phyloP scores from a whole-genome alignment of 2,888 invertebrate species.

The Eilema caniola region DNA sequence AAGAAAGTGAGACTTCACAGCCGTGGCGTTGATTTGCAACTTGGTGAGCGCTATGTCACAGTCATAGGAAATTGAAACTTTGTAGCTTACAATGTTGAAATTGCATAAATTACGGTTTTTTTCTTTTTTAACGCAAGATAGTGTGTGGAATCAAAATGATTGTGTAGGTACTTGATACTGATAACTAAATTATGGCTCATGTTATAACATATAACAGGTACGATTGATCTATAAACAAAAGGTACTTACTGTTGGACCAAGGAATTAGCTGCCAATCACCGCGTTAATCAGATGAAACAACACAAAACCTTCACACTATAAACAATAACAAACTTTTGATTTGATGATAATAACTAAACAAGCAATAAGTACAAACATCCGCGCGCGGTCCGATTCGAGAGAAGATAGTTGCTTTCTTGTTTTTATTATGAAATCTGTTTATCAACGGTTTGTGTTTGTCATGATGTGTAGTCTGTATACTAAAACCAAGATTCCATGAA shows the following conservation, averaged over 20 bases:
- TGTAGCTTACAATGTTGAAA: neutral
- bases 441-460: no score
- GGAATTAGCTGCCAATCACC: neutral
- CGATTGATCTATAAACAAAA: neutral
- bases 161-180: no score
- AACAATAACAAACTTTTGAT: constrained; percentile 1
- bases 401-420: no score
- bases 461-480: neutral
- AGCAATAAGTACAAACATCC: neutral
- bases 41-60: neutral
- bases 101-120: neutral
- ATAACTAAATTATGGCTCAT: neutral
- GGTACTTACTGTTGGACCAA: neutral
- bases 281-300: neutral
- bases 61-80: neutral
- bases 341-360: neutral
- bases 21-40: no score
- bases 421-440: no score
- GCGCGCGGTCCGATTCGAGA: neutral
- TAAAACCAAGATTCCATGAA: no score
- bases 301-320: neutral
- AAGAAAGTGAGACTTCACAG: no score
- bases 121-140: neutral
- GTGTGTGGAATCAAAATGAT: neutral
- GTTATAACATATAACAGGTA: neutral